phyloP scores from a whole-genome alignment of 2,797 vertebrate genomes.

The Crenichthys baileyi region DNA sequence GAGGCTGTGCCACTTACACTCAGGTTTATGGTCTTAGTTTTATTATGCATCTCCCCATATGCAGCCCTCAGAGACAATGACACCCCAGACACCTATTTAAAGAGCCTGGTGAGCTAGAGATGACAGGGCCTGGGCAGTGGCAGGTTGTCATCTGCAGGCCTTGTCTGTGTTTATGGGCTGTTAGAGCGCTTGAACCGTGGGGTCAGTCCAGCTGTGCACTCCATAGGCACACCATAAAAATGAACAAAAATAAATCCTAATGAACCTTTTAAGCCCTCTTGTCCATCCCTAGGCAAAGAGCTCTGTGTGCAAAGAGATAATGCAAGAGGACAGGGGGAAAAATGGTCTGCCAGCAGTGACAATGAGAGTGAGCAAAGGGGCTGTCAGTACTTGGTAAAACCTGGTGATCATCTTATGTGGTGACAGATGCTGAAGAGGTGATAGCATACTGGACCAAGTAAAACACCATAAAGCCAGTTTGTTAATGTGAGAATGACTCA shows the following conservation, averaged over 20 bases:
- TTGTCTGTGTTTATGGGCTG: constrained; percentile 74
- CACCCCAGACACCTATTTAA: constrained; percentile 77
- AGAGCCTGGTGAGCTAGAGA: constrained; percentile 66
- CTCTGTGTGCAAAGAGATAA: constrained; percentile 63
- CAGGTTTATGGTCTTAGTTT: constrained; percentile 72
- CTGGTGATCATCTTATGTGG: constrained; percentile 62
- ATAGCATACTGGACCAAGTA: constrained; percentile 40
- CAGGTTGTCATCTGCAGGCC: constrained; percentile 74
- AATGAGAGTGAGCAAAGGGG: constrained; percentile 56
- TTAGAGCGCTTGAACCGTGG: constrained; percentile 70
- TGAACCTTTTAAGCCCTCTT: constrained; percentile 78
- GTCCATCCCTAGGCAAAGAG: constrained; percentile 55
- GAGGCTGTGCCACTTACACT: constrained; percentile 70
- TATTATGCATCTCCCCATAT: constrained; percentile 73
- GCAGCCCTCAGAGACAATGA: constrained; percentile 74
- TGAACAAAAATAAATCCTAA: constrained; percentile 81
- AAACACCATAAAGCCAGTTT: constrained; percentile 31
- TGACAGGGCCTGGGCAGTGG: constrained; percentile 59
- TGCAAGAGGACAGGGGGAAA: constrained; percentile 73
- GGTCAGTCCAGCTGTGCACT: constrained; percentile 64
- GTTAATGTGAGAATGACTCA: constrained; percentile 21
- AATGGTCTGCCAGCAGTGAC: constrained; percentile 72
- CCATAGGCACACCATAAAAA: constrained; percentile 66
- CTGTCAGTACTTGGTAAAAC: constrained; percentile 66
- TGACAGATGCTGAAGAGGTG: constrained; percentile 71